These are phyloP conservation scores for Eupithecia exiguata DNA, from an alignment of 2,888 invertebrate genomes.

Conservation along the genomic window DNA sequence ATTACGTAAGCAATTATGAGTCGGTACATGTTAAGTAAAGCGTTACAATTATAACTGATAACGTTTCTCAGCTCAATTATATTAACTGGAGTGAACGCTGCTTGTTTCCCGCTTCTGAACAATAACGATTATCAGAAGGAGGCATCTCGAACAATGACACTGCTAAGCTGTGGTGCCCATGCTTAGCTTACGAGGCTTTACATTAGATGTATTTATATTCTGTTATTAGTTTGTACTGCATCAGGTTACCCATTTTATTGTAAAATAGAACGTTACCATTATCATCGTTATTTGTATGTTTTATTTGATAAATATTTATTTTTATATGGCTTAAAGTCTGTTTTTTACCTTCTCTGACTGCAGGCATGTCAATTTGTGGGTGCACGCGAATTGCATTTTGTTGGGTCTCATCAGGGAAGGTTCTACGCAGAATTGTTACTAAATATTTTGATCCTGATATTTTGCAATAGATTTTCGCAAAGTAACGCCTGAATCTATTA, in stretches of 20 bases:
- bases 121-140: constrained; percentile 76
- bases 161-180: constrained; percentile 61
- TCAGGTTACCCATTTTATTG: background rate
- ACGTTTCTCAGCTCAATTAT: constrained; percentile 79
- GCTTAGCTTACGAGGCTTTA: constrained; percentile 19
- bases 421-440: too few relatives aligned
- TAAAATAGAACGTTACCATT: background rate
- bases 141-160: constrained; percentile 80
- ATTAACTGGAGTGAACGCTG: constrained; percentile 79
- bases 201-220: background rate
- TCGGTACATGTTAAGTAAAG: constrained; percentile 36
- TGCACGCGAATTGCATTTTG: too few relatives aligned
- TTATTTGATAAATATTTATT: background rate
- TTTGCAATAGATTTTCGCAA: too few relatives aligned
- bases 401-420: too few relatives aligned
- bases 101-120: constrained; percentile 75
- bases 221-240: background rate
- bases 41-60: constrained; percentile 77
- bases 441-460: too few relatives aligned
- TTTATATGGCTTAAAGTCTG: too few relatives aligned
- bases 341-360: too few relatives aligned
- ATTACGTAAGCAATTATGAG: constrained; percentile 15
- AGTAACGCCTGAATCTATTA: too few relatives aligned
- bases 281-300: background rate
- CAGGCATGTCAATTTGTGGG: too few relatives aligned